Base-by-base conservation (phyloP, 2,888 invertebrate species). In the Deilephila porcellus region DNA sequence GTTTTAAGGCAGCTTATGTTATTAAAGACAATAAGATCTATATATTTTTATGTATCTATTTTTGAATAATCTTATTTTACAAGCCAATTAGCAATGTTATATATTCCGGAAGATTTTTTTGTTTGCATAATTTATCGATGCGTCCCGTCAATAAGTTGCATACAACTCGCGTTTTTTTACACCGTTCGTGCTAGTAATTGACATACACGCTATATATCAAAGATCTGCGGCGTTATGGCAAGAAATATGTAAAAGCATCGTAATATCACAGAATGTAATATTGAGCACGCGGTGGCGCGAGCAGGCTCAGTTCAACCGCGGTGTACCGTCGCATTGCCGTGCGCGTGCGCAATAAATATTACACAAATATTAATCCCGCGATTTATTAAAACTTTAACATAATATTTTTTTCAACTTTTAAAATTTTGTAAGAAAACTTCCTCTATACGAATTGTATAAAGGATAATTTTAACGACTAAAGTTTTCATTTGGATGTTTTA, bases 221-320 rank as follows among this genome's bases (percentile, higher is more conserved):
- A 76, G 75, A 74, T 79, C 77, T 76, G 76, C 74, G n/a, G 76
- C 75, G 74, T 77, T 78, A 78, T 76, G 76, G 79, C 79, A 77
- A 79, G 74, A 74, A 74, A 78, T 70, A 71, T 62, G 70, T 73
- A 79, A 83, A 83, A 83, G 79, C 77, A 77, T 77, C 74, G 76
- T 78, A 77, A 79, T n/a, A n/a, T n/a, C n/a, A n/a, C n/a, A n/a
- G n/a, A n/a, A n/a, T n/a, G n/a, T n/a, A n/a, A n/a, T 77, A 80
- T 81, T 77, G 79, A 81, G 78, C 78, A 82, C 76, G 79, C 76
- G 73, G 52, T 71, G 78, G 82, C 80, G 85, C 82, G 79, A 82
- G 80, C 77, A 76, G 76, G 75, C 79, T 80, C 89, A 89, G 91
- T 91, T 86, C 83, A 83, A 83, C 75, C 85, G 86, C 86, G 87